phyloP scores from a whole-genome alignment of 2,113 vertebrate species.

The Colaptes auratus region DNA sequence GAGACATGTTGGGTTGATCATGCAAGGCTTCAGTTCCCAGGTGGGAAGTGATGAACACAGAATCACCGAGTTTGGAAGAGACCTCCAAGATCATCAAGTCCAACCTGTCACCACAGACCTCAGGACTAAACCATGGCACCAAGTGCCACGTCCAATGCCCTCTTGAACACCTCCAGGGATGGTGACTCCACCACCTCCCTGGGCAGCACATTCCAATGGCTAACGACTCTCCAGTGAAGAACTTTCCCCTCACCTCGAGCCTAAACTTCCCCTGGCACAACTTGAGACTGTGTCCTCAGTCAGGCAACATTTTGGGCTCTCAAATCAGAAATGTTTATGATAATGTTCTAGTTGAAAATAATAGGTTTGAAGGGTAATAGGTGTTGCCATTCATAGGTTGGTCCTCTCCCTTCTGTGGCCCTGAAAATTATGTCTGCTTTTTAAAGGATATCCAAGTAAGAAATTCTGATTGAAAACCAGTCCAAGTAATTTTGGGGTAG shows the following conservation, averaged over 20 bases:
- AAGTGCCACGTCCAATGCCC: too few species aligned
- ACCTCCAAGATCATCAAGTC: too few species aligned
- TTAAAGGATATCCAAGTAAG: background rate
- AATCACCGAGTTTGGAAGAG: too few species aligned
- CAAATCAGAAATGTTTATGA: background rate
- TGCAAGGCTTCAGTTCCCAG: background rate
- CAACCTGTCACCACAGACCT: too few species aligned
- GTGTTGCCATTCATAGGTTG: background rate
- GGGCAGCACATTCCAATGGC: too few species aligned
- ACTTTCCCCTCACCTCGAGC: too few species aligned
- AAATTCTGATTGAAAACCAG: background rate
- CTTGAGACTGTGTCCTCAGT: background rate
- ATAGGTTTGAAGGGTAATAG: background rate
- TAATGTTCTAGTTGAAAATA: background rate
- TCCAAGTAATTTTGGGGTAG: background rate
- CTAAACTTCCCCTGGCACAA: too few species aligned
- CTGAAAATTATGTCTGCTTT: background rate
- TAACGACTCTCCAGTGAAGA: too few species aligned
- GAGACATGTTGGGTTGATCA: background rate
- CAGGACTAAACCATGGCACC: too few species aligned
- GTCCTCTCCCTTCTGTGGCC: background rate
- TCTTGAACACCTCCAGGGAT: too few species aligned
- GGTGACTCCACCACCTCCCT: too few species aligned
- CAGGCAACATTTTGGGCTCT: background rate
- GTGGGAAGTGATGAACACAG: background rate